Conservation (phyloP, 2,888 invertebrate genomes). For the Hydraecia micacea region DNA sequence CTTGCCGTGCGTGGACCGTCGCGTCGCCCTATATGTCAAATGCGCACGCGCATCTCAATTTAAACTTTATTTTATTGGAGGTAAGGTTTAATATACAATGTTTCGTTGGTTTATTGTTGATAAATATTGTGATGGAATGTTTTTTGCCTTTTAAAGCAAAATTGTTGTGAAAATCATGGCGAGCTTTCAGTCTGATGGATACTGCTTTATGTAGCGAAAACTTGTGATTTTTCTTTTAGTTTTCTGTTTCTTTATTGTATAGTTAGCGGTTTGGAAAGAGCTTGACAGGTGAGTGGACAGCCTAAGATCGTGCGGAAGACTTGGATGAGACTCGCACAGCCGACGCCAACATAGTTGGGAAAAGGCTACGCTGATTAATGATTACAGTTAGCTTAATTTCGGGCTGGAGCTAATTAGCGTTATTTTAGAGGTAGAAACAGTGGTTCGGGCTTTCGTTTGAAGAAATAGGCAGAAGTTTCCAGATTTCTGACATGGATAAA, state of each 20-base stretch:
- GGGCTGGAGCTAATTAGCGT: no score
- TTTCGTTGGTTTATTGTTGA: slow-evolving; percentile 10
- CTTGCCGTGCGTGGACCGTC: slow-evolving; percentile 51
- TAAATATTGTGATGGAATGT: slow-evolving; percentile 45
- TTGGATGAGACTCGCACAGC: no score
- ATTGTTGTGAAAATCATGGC: slow-evolving; percentile 15
- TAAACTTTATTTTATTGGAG: not conserved
- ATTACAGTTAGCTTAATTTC: no score
- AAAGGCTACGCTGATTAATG: no score
- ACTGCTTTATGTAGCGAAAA: not conserved
- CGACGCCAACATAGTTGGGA: no score
- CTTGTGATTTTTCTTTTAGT: not conserved
- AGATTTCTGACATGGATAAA: no score
- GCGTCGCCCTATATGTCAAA: slow-evolving; percentile 26
- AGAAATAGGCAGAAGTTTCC: no score
- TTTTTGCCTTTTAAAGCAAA: slow-evolving; percentile 49
- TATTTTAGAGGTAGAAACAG: no score
- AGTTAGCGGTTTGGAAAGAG: not conserved
- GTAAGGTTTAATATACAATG: slow-evolving; percentile 28
- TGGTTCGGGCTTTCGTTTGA: no score
- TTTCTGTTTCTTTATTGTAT: not conserved
- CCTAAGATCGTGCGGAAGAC: no score
- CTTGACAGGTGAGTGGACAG: no score
- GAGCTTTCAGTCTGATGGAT: not conserved
- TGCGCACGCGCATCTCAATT: slow-evolving; percentile 18